Base-by-base conservation (phyloP, 2,797 vertebrate species). In the Mustela erminea region DNA sequence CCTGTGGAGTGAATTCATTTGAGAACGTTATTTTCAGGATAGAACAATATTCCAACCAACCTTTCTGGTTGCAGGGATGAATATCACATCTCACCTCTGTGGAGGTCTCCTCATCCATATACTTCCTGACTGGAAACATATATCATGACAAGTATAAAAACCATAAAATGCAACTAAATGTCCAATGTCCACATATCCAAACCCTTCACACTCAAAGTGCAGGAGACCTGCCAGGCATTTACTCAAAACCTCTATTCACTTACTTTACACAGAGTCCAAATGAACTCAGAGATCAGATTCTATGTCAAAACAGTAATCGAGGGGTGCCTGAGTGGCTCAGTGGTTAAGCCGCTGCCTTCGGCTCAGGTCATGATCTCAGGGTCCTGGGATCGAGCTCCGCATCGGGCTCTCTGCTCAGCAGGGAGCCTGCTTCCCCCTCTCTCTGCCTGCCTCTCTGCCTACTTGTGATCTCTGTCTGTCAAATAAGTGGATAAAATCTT, bases 1-100 rank as follows among this genome's bases (percentile, higher is more conserved):
- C 49, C 41, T 17, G 8, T 82, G 23, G 46, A 84, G 56, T 77
- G 56, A 74, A 64, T 92, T 89, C 38, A 81, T 66, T 32, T 29
- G 38, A 93, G 62, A 91, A 94, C 1, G 13, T 43, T 60, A 60
- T 83, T 87, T 93, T 95, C 77, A 93, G 77, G 25, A 81, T 46
- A 87, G 60, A 95, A 87, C 21, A 93, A 75, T 35, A 94, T 78
- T 86, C 23, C 27, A 70, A 81, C 7, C 52, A 68, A 21, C 18
- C 75, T 87, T 96, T 29, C 56, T 64, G 43, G 56, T 66, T 75
- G 25, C 29, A 29, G 74, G n/a, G 29, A 20, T 60, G 27, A 56
- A 20, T 62, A 81, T 75, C 29, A 75, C 12, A 52, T 49, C 64
- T 95, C 35, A 11, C 46, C 23, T 10, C 17, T 5, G 20, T 20